phyloP scores from a whole-genome alignment of 2,888 invertebrate species.

The Trachelus stipa region DNA sequence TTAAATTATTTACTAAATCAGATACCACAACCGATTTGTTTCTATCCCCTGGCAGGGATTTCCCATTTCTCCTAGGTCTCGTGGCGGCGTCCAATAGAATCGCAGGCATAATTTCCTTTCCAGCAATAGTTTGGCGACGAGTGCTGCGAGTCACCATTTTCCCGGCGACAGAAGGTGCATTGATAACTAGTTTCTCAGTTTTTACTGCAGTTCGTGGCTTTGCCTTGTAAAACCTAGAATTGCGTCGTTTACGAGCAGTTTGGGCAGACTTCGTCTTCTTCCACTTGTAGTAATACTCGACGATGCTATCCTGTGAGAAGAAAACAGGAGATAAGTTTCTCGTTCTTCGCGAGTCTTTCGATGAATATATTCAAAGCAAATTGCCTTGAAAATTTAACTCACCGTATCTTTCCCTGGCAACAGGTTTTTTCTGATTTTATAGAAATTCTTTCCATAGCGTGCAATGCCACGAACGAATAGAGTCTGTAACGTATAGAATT shows the following conservation, averaged over 20 bases:
- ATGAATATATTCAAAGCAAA: neutral
- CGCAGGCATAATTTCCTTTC: neutral
- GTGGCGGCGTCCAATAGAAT: neutral
- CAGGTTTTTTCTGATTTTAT: constrained; percentile 14
- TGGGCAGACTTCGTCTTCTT: constrained; percentile 5
- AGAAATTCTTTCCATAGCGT: constrained; percentile 14
- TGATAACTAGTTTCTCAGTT: neutral
- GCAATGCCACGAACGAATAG: neutral
- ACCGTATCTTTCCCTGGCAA: constrained; percentile 20
- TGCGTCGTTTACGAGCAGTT: neutral
- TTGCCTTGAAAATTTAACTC: neutral
- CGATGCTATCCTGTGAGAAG: constrained; percentile 12
- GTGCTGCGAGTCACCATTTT: constrained; percentile 6
- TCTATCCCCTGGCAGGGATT: neutral
- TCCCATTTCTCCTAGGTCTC: neutral
- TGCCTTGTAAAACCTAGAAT: neutral
- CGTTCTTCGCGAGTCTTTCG: neutral
- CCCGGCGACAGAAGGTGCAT: neutral
- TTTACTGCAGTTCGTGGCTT: neutral
- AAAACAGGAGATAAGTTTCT: neutral
- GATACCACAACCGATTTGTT: neutral
- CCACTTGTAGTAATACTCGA: constrained; percentile 3
- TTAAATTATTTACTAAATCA: neutral
- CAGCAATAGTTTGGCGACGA: neutral
- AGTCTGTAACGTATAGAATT: neutral